Base-by-base conservation (phyloP, 2,888 invertebrate genomes). In the Lithodes maja region DNA sequence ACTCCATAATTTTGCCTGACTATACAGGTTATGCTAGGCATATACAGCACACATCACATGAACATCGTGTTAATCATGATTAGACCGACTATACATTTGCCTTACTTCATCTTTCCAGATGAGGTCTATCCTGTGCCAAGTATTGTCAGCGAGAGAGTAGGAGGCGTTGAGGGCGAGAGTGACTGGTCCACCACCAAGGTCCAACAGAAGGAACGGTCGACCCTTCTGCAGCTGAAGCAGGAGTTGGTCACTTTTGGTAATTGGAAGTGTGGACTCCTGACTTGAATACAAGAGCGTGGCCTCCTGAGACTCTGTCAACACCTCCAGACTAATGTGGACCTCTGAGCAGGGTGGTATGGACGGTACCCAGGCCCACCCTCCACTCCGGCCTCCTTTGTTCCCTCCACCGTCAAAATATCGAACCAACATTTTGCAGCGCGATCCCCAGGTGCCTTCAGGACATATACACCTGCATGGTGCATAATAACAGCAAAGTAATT, bases 51-150 rank as follows among this genome's bases (percentile, higher is more conserved):
- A 74, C 17, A 7, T 3, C 0, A 9, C n/a, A 77, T 52, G 75
- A 15, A 50, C 52, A 77, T 9, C 7, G 3, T 50, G 50, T 12
- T 3, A 3, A 9, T 50, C 12, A 9, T 50, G 33, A 33, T 9
- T 77, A 3, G 17, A 75, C 7, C 77, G 12, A 15, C 52, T 49
- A 54, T 80, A 54, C 12, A 68, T 33, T 33, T 33, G 33, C 3
- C 88, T 93, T 92, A 94, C 94, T 86, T 93, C 94, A 92, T 94
- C 94, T 1, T 93, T 94, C 94, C 95, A 95, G n/a, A 96, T 95
- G 49, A 99, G 96, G 92, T 98, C 97, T 92, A 99, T 96, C 85
- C 96, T 95, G 94, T 99, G 99, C 93, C 96, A 96, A 92, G 96
- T 96, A 1, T 98, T 98, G 93, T 98, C 97, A 81, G 96, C 96